These are phyloP conservation scores for Troides oblongomaculatus DNA, from an alignment of 2,888 invertebrate species.

Conservation along the genomic window DNA sequence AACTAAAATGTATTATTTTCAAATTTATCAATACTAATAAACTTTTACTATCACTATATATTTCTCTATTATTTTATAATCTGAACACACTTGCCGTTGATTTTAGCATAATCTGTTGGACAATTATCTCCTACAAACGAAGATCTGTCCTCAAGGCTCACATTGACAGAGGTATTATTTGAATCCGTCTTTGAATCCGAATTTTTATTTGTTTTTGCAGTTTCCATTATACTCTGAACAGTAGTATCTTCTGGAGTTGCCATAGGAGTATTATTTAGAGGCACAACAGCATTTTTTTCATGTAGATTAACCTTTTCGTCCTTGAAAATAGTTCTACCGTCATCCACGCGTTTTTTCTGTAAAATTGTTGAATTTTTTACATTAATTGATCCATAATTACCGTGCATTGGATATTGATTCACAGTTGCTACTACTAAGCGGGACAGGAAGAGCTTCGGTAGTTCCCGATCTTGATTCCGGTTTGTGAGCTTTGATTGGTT, in stretches of 20 bases:
- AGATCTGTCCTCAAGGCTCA: conserved; percentile 48
- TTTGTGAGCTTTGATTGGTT: conserved; percentile 28
- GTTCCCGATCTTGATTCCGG: conserved; percentile 30
- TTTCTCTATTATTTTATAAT: conserved; percentile 5
- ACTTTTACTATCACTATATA: neutral
- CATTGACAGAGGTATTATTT: conserved; percentile 34
- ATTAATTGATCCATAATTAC: conserved; percentile 3
- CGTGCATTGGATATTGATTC: conserved; percentile 25
- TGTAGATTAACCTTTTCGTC: conserved; percentile 1
- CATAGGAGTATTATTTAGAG: neutral
- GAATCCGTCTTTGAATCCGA: conserved; percentile 16
- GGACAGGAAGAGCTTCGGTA: conserved; percentile 36
- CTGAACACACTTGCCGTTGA: conserved; percentile 53
- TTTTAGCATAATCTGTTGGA: conserved; percentile 48
- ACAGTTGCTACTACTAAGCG: conserved; percentile 33
- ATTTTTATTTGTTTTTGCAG: conserved; percentile 9
- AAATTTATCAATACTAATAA: neutral
- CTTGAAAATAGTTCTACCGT: conserved; percentile 2
- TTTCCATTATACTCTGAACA: neutral
- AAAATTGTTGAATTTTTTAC: conserved; percentile 5
- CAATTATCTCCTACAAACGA: conserved; percentile 56
- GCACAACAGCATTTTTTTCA: conserved; percentile 6
- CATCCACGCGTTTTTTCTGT: conserved; percentile 4
- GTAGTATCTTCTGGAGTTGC: neutral
- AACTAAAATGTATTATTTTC: too few relatives aligned